A percentile compares a stretch with the other conserved stretches of the same genome.
Evolutionary conservation across 2,888 invertebrate species (phyloP).

Genomic region (Kryphioiulus occultus): DNA sequence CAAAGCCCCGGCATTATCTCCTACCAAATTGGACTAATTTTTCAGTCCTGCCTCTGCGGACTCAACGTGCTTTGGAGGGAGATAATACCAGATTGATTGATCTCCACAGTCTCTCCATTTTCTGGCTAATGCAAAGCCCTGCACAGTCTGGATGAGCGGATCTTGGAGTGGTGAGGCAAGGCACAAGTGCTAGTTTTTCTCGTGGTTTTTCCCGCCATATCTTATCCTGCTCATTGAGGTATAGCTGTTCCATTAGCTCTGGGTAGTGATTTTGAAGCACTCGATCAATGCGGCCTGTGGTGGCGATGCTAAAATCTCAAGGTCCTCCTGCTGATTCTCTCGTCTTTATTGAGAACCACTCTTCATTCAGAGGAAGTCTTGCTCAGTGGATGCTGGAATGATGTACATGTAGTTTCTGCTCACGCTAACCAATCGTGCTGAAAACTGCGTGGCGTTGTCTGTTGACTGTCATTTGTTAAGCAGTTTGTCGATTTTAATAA

Average conservation of each 20-base stretch:
- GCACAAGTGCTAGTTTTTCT: conserved; percentile 10
- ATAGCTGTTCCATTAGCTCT: conserved; percentile 9
- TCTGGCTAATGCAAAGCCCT: not conserved
- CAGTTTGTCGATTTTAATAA: no score
- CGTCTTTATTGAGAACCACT: no score
- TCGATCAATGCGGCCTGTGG: conserved; percentile 22
- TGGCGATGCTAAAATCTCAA: conserved; percentile 16
- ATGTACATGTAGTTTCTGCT: no score
- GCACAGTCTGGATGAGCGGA: not conserved
- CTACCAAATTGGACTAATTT: conserved; percentile 25
- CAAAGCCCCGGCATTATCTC: conserved; percentile 2
- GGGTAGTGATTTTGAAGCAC: conserved; percentile 26
- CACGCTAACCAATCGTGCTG: no score
- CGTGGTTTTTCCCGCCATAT: not conserved
- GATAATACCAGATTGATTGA: not conserved
- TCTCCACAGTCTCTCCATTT: conserved; percentile 4
- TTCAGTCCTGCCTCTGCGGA: conserved; percentile 16
- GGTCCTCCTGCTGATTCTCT: not conserved
- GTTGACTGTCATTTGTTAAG: no score
- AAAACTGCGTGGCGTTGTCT: no score
- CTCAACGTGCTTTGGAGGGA: conserved; percentile 10
- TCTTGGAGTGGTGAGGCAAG: not conserved
- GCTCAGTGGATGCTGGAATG: not conserved
- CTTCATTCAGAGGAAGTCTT: not conserved
- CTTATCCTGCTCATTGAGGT: conserved; percentile 25